Evolutionary conservation across 2,888 invertebrate species (phyloP).

Genomic region (Galeruca laticollis): DNA sequence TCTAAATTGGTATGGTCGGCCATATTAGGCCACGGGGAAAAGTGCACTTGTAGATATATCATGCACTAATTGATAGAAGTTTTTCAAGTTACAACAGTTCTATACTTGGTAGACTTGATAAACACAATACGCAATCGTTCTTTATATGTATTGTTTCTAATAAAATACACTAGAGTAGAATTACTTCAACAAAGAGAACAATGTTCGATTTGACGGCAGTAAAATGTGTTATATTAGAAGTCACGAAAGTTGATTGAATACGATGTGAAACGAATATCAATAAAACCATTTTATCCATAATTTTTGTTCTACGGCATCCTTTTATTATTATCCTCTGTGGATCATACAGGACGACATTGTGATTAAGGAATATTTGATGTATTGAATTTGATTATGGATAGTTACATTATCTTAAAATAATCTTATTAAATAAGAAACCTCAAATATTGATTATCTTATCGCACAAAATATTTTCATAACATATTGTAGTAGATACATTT

Average conservation of each 20-base stretch:
- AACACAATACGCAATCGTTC: slow-evolving; percentile 27
- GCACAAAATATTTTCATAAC: too few relatives aligned
- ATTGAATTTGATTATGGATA: too few relatives aligned
- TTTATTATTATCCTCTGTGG: too few relatives aligned
- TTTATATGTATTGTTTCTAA: slow-evolving; percentile 24
- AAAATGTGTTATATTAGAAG: neutral
- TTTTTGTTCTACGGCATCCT: neutral
- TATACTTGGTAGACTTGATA: slow-evolving; percentile 23
- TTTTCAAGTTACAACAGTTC: slow-evolving; percentile 16
- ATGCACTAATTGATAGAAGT: slow-evolving; percentile 37
- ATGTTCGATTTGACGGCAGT: slow-evolving; percentile 1
- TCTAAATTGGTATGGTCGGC: slow-evolving; percentile 40
- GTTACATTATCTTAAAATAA: too few relatives aligned
- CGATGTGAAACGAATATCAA: neutral
- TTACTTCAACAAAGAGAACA: slow-evolving; percentile 2
- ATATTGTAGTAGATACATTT: too few relatives aligned
- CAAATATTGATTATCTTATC: too few relatives aligned
- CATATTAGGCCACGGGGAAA: slow-evolving; percentile 38
- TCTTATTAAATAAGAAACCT: too few relatives aligned
- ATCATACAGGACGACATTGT: too few relatives aligned
- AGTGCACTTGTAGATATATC: slow-evolving; percentile 34
- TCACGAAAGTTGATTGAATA: neutral
- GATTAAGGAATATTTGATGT: too few relatives aligned
- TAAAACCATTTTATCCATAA: too few relatives aligned
- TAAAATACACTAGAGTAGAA: neutral